phyloP scores from a whole-genome alignment of 2,888 invertebrate genomes.

The Limnephilus rhombicus region DNA sequence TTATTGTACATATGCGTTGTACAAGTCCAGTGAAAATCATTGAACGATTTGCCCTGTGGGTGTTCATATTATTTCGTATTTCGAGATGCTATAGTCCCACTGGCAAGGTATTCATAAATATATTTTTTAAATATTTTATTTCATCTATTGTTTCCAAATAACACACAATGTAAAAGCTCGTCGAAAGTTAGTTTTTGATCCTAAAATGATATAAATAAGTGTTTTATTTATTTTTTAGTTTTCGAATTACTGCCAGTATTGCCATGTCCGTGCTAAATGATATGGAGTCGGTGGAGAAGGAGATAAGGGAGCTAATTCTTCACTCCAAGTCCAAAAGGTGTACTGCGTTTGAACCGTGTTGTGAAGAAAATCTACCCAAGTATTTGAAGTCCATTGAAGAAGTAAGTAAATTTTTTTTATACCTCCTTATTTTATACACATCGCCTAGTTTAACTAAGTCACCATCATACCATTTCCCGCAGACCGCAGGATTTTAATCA shows the following conservation, averaged over 20 bases:
- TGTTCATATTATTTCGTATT: background rate
- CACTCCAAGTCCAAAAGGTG: constrained; percentile 62
- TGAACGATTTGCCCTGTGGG: background rate
- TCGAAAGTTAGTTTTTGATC: background rate
- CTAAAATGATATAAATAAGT: background rate
- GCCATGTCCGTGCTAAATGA: constrained; percentile 57
- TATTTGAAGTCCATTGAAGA: constrained; percentile 62
- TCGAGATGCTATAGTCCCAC: background rate
- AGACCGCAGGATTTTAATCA: background rate
- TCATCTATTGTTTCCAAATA: background rate
- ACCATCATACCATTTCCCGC: background rate
- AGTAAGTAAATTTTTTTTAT: constrained; percentile 43
- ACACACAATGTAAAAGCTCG: background rate
- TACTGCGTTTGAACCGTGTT: constrained; percentile 63
- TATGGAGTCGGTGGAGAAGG: constrained; percentile 61
- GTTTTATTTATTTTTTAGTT: background rate
- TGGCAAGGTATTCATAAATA: too few species aligned
- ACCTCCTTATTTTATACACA: background rate
- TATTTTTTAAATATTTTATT: background rate
- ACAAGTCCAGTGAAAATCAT: background rate
- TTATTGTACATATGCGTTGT: background rate
- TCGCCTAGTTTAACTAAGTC: background rate
- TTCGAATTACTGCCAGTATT: background rate
- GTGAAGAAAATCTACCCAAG: constrained; percentile 61
- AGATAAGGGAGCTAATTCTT: constrained; percentile 62